A percentile compares a stretch with the other conserved stretches of the same genome.
phyloP scores from a whole-genome alignment of 2,113 vertebrate species.

The Picathartes gymnocephalus region DNA sequence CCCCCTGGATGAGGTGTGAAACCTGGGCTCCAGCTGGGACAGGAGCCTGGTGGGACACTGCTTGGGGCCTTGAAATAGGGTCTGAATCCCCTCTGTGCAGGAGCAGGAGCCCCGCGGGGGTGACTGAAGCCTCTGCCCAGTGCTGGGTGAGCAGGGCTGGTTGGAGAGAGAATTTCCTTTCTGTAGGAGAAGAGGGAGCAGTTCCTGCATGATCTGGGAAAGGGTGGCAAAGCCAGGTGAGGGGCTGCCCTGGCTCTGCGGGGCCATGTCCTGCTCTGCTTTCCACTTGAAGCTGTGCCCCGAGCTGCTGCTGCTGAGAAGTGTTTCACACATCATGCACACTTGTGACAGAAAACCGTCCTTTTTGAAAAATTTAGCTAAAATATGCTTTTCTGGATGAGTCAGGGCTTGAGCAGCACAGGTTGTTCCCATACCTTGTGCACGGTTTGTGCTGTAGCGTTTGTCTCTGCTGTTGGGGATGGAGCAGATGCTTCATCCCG shows the following conservation, averaged over 20 bases:
- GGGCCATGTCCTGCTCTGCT: neutral
- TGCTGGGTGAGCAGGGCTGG: neutral
- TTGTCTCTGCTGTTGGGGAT: neutral
- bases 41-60: neutral
- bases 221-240: neutral
- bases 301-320: neutral
- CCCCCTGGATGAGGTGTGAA: neutral
- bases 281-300: neutral
- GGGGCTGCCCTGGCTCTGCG: rapidly evolving
- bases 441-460: neutral
- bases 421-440: neutral
- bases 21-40: neutral
- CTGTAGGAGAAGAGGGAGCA: neutral
- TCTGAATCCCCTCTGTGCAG: neutral
- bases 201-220: neutral
- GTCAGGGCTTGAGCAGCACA: neutral
- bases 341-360: neutral
- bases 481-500: neutral
- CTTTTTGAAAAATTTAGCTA: neutral
- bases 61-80: neutral
- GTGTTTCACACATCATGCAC: rapidly evolving
- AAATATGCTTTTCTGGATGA: neutral
- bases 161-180: neutral
- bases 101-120: rapidly evolving
- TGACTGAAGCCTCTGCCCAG: neutral